Base-by-base conservation (phyloP, 2,797 vertebrate species). In the Macrochelys suwanniensis region DNA sequence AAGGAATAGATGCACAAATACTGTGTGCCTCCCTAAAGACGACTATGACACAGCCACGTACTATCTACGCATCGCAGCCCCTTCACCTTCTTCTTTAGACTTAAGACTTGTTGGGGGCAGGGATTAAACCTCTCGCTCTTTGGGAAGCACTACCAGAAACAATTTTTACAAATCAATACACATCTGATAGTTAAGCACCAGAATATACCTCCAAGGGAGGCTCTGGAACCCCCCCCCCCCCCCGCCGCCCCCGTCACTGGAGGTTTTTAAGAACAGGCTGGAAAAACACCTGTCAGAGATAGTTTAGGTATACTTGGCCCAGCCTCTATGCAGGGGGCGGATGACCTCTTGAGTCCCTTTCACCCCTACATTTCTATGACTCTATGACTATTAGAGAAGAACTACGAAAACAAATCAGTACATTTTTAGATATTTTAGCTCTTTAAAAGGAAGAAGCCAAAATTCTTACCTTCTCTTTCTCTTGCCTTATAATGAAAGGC, bases 381-480 rank as follows among this genome's bases (percentile, higher is more conserved):
- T 21, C n/a, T 68, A 65, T 65, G 61, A n/a, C 33, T 65, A 65
- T 19, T 17, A 31, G 65, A 68, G 31, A 68, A 37, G 17, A 68
- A 37, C n/a, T 37, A 68, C 7, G 8, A 68, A 68, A 68, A 68
- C 8, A 68, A 76, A 47, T 76, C 42, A 8, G 25, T 25, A 76
- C 23, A 15, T 47, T 45, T 76, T 47, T 26, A 47, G 37, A 13
- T 47, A 33, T 84, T 88, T 71, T 89, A 23, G 61, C 57, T 28
- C 16, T 89, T 92, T 68, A 31, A 96, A 59, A 95, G 37, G 79
- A 42, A 90, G 61, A 82, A 84, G 11, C 15, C 42, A 90, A 95
- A 93, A 91, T 31, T 89, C 21, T 47, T 23, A 31, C 2, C 85
- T 49, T 57, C 56, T 53, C 31, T 45, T n/a, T 90, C 89, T 33